Conservation (phyloP, 1,140 invertebrate genomes). For the Pseudomyrmex concolor region DNA sequence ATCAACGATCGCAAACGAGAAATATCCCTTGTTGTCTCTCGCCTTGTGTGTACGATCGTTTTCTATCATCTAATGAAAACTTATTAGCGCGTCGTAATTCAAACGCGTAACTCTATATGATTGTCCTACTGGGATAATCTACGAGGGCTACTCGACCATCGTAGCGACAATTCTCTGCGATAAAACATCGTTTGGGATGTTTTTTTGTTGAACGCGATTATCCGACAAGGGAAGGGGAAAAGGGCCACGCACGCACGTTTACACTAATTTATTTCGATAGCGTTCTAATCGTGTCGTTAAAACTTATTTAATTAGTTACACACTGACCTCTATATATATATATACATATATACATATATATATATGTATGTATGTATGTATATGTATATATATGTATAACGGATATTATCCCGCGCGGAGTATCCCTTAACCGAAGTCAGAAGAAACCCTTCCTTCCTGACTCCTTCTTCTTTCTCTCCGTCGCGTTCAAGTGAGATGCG, state of each 20-base stretch:
- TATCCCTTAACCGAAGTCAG: constrained; percentile 59
- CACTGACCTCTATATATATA: constrained; percentile 36
- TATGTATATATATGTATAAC: constrained; percentile 39
- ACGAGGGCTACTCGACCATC: constrained; percentile 29
- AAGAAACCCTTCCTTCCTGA: constrained; percentile 30
- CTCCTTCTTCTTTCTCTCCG: not conserved
- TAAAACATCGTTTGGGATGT: not conserved
- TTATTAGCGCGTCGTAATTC: constrained; percentile 31
- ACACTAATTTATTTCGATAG: constrained; percentile 70
- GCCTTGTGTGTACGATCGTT: constrained; percentile 3
- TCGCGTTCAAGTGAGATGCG: constrained; percentile 25
- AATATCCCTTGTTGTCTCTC: not conserved
- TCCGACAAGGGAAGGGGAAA: constrained; percentile 61
- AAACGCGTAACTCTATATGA: constrained; percentile 64
- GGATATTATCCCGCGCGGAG: constrained; percentile 46
- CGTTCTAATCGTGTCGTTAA: constrained; percentile 70
- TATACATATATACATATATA: no score
- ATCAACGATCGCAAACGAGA: constrained; percentile 17
- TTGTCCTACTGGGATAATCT: constrained; percentile 71
- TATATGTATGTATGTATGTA: no score
- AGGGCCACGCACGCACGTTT: constrained; percentile 55
- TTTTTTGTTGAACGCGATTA: constrained; percentile 8
- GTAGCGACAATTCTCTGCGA: constrained; percentile 6
- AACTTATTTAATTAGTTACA: constrained; percentile 70
- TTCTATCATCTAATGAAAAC: constrained; percentile 53